Conservation (phyloP, 2,113 vertebrate genomes). For the Cinclus cinclus region DNA sequence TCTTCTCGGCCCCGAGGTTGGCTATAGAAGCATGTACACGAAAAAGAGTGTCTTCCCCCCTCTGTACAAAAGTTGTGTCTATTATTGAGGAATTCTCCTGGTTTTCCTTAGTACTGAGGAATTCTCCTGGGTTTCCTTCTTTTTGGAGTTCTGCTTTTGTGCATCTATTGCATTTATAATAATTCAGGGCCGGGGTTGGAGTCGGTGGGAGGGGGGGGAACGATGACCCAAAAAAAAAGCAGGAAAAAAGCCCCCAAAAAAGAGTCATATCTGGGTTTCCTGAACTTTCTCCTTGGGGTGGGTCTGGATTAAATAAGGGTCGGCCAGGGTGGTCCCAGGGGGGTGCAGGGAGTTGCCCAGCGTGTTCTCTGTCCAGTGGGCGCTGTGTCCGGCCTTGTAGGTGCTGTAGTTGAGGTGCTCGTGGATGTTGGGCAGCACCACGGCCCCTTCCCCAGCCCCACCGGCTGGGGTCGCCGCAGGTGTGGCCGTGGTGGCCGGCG, state of each 20-base stretch:
- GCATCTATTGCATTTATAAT: constrained; percentile 90
- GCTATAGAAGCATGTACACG: constrained; percentile 96
- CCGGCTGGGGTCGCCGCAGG: constrained; percentile 71
- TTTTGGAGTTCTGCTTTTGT: constrained; percentile 79
- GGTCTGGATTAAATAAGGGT: constrained; percentile 91
- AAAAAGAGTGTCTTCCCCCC: constrained; percentile 86
- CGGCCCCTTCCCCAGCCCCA: constrained; percentile 85
- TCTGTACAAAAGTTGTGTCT: constrained; percentile 80
- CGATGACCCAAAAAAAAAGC: background rate
- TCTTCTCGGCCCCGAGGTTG: constrained; percentile 87
- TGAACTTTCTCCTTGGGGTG: constrained; percentile 97
- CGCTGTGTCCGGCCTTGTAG: constrained; percentile 88
- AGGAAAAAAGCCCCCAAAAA: background rate
- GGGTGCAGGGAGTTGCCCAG: constrained; percentile 92
- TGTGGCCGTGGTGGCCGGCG: constrained; percentile 62
- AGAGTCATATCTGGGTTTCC: constrained; percentile 96
- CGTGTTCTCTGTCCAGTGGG: constrained; percentile 94
- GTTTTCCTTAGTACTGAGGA: background rate
- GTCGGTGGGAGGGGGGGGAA: too few species aligned
- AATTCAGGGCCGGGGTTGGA: background rate
- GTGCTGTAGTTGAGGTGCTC: constrained; percentile 95
- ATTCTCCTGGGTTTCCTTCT: background rate
- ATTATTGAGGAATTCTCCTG: constrained; percentile 9
- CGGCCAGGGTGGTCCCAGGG: constrained; percentile 87
- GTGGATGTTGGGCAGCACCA: constrained; percentile 84